Evolutionary conservation across 2,113 vertebrate genomes (phyloP).

Genomic region (Pardalotus punctatus): DNA sequence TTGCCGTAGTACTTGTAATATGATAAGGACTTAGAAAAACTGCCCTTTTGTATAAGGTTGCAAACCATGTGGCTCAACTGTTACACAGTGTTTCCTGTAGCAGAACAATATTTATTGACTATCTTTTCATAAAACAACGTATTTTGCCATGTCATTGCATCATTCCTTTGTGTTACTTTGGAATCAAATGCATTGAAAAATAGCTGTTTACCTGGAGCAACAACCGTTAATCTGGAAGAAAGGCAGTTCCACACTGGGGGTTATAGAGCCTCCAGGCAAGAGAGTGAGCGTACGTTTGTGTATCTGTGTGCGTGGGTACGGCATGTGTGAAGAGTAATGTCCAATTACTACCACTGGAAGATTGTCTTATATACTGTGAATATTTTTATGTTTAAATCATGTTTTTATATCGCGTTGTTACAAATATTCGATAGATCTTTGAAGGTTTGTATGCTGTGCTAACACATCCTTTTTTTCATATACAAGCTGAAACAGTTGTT

Average conservation of each 20-base stretch:
- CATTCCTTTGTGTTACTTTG: constrained; percentile 58
- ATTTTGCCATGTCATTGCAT: constrained; percentile 58
- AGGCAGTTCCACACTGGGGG: background rate
- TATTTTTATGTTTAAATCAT: constrained; percentile 79
- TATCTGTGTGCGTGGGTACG: constrained; percentile 15
- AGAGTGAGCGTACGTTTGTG: constrained; percentile 6
- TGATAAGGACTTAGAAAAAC: constrained; percentile 28
- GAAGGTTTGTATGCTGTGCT: constrained; percentile 82
- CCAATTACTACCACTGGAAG: constrained; percentile 53
- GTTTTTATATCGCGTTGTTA: constrained; percentile 77
- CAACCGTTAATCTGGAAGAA: constrained; percentile 50
- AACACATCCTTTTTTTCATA: constrained; percentile 74
- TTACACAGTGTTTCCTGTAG: constrained; percentile 74
- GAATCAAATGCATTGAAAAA: constrained; percentile 51
- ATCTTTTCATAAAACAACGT: constrained; percentile 58
- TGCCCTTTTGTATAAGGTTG: constrained; percentile 59
- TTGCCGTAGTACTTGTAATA: background rate
- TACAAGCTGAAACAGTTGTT: constrained; percentile 67
- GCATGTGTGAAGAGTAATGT: constrained; percentile 55
- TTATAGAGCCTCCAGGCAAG: constrained; percentile 1
- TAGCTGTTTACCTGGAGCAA: constrained; percentile 64
- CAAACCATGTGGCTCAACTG: constrained; percentile 62
- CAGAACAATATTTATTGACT: constrained; percentile 70
- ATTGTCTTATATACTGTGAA: constrained; percentile 62
- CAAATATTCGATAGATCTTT: constrained; percentile 71